Evolutionary conservation across 2,888 invertebrate species (phyloP).

Genomic region (Rhaphigaster nebulosa): DNA sequence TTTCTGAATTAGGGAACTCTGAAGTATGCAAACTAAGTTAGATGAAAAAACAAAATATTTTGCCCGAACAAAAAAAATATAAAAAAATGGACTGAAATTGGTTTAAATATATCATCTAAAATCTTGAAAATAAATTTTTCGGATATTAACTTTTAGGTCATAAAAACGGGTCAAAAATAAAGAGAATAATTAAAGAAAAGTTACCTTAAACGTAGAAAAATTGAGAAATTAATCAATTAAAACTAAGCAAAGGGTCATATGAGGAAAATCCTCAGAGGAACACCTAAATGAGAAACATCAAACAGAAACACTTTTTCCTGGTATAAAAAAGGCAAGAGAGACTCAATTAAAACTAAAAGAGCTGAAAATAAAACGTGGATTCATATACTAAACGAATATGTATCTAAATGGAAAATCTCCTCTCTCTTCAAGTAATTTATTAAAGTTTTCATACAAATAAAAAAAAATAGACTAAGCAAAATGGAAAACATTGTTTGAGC

Average conservation of each 20-base stretch:
- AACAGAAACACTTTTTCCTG: not conserved
- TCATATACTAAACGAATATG: not conserved
- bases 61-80: too few species aligned
- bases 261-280: not conserved
- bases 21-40: too few species aligned
- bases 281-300: not conserved
- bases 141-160: too few species aligned
- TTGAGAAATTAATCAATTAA: not conserved
- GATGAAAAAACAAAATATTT: too few species aligned
- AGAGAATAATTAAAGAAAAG: not conserved
- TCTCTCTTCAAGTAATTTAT: not conserved
- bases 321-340: not conserved
- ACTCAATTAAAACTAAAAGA: constrained; percentile 14
- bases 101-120: too few species aligned
- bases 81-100: too few species aligned
- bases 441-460: not conserved
- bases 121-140: too few species aligned
- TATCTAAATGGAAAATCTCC: constrained; percentile 8
- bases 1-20: too few species aligned
- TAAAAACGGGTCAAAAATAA: not conserved
- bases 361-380: constrained; percentile 6
- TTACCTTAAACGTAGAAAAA: not conserved
- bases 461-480: not conserved
- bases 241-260: not conserved
- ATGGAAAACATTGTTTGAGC: not conserved